Conservation (phyloP, 1,140 invertebrate genomes). For the Coenobita brevimanus region DNA sequence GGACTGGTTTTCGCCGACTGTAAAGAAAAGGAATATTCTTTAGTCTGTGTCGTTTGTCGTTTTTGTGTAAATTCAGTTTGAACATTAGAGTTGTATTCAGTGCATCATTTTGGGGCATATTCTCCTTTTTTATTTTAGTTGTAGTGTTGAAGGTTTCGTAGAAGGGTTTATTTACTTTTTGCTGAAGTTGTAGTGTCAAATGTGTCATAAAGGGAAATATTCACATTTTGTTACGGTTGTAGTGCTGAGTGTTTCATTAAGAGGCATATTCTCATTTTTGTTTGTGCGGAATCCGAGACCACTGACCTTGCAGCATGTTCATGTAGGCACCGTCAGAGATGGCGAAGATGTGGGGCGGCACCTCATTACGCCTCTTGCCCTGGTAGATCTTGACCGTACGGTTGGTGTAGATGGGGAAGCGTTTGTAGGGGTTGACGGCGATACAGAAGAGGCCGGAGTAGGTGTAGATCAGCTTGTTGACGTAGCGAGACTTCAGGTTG, state of each 20-base stretch:
- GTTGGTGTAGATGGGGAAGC: conserved; percentile 63
- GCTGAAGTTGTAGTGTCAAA: too few species aligned
- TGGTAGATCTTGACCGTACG: conserved; percentile 59
- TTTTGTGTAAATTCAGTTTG: too few species aligned
- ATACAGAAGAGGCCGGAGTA: conserved; percentile 65
- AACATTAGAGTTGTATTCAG: too few species aligned
- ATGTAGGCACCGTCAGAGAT: conserved; percentile 57
- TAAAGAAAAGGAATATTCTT: conserved; percentile 14
- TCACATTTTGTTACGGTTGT: not conserved
- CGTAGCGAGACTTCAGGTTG: conserved; percentile 92
- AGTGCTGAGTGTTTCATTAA: not conserved
- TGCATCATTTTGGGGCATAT: too few species aligned
- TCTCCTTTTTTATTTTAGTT: too few species aligned
- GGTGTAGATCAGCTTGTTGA: conserved; percentile 53
- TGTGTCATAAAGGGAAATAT: too few species aligned
- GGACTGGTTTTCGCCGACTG: conserved; percentile 69
- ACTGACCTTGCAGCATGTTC: conserved; percentile 74
- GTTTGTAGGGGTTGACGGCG: conserved; percentile 61
- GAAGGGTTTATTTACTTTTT: not conserved
- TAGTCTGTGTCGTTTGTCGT: too few species aligned
- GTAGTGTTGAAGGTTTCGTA: too few species aligned
- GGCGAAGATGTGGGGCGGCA: conserved; percentile 80
- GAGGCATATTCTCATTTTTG: not conserved
- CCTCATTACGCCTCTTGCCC: conserved; percentile 77
- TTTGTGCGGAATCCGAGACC: not conserved